These are phyloP conservation scores for Drosophila triauraria DNA, from an alignment of 1,140 invertebrate genomes.

Conservation along the genomic window DNA sequence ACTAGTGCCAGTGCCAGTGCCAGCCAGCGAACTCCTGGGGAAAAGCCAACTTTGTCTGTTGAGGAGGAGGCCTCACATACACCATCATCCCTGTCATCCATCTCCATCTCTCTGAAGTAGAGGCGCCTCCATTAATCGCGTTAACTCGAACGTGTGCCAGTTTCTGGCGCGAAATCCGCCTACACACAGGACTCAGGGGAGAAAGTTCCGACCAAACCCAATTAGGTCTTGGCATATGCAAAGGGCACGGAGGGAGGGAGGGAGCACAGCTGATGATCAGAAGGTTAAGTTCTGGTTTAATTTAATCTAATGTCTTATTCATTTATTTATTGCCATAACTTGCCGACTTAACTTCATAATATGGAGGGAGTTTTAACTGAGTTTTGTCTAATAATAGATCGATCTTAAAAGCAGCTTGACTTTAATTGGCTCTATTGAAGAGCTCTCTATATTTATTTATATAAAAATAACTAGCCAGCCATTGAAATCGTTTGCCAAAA, in stretches of 20 bases:
- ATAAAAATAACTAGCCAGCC: slow-evolving; percentile 1
- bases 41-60: slow-evolving; percentile 40
- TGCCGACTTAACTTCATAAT: neutral
- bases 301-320: slow-evolving; percentile 3
- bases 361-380: neutral
- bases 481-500: neutral
- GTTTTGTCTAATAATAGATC: too few relatives aligned
- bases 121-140: slow-evolving; percentile 65
- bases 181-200: slow-evolving; percentile 7
- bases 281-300: slow-evolving; percentile 11
- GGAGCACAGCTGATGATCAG: slow-evolving; percentile 9
- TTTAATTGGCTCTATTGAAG: neutral
- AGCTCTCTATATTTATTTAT: neutral
- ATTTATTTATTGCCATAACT: slow-evolving; percentile 3
- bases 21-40: slow-evolving; percentile 17
- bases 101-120: slow-evolving; percentile 8
- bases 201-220: slow-evolving; percentile 29
- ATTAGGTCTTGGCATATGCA: slow-evolving; percentile 33
- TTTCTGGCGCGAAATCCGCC: slow-evolving; percentile 15
- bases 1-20: neutral
- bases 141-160: slow-evolving; percentile 56
- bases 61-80: neutral
- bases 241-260: neutral
- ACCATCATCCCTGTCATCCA: neutral
- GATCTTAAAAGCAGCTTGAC: neutral